Base-by-base conservation (phyloP, 1,140 invertebrate species). In the Holcopasites calliopsidis region DNA sequence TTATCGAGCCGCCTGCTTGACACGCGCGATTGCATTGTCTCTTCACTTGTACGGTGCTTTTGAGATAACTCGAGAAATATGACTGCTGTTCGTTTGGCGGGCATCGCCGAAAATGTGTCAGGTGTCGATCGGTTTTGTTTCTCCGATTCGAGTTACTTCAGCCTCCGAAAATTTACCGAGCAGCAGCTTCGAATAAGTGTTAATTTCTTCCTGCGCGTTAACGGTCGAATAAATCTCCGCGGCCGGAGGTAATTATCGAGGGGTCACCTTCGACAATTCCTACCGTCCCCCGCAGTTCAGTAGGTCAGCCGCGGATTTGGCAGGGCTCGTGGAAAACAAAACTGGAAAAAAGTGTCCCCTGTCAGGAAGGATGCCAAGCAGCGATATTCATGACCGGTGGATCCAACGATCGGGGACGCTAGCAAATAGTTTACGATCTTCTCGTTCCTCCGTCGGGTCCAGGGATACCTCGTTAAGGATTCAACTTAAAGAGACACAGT, bases 361-460 rank as follows among this genome's bases (percentile, higher is more conserved):
- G 79, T 80, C 77, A 86, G 84, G 77, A 87, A 80, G 28, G 70
- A 57, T 84, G 86, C 84, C 87, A 88, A 87, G 73, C 68, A 79
- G 35, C 75, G 47, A 70, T 65, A 73, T 69, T 54, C 72, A 72
- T 38, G 35, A 55, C 47, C 47, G 69, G n/a, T 47, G 73, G 76
- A 81, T 83, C 70, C n/a, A 57, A 60, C 76, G 77, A 55, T 55
- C 26, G 69, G n/a, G n/a, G n/a, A n/a, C n/a, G n/a, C n/a, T n/a
- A n/a, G n/a, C n/a, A n/a, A n/a, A n/a, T n/a, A n/a, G n/a, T n/a
- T n/a, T n/a, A n/a, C n/a, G n/a, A n/a, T n/a, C n/a, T n/a, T n/a
- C n/a, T n/a, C n/a, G n/a, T n/a, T n/a, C n/a, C n/a, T n/a, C n/a
- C n/a, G n/a, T n/a, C n/a, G n/a, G n/a, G n/a, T n/a, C n/a, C n/a